Evolutionary conservation across 2,113 vertebrate genomes (phyloP).

Genomic region (Cavia porcellus): DNA sequence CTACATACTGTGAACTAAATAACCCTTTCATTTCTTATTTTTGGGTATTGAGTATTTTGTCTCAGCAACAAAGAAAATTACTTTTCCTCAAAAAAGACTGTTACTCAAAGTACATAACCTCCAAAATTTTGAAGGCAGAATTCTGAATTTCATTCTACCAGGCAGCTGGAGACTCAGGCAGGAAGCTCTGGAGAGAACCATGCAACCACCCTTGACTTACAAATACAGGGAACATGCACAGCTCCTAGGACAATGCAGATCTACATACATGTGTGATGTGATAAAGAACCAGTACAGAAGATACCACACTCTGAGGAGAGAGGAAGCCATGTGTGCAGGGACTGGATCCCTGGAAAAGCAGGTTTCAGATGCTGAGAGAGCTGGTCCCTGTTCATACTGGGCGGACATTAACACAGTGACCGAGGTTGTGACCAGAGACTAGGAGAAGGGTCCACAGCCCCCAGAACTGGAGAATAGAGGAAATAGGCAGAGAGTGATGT

Average conservation of each 20-base stretch:
- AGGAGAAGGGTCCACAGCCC: too few relatives aligned
- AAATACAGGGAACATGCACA: fast-evolving
- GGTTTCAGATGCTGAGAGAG: background rate
- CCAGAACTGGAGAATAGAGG: background rate
- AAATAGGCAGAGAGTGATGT: background rate
- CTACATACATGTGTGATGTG: fast-evolving
- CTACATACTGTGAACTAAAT: background rate
- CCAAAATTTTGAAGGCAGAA: background rate
- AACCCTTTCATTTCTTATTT: background rate
- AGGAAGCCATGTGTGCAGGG: fast-evolving
- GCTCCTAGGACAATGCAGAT: background rate
- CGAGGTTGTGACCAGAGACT: background rate
- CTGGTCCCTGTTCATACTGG: fast-evolving
- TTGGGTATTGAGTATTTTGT: background rate
- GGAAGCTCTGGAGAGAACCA: background rate
- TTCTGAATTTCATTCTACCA: background rate
- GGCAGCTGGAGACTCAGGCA: background rate
- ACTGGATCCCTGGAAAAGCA: fast-evolving
- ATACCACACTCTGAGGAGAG: too few relatives aligned
- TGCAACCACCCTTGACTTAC: background rate
- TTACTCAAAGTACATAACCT: background rate
- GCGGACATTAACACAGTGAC: too few relatives aligned
- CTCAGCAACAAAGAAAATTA: background rate
- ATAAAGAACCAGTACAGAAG: background rate
- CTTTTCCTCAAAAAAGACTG: background rate